Conservation (phyloP, 2,113 vertebrate species). For the Nanorana parkeri region DNA sequence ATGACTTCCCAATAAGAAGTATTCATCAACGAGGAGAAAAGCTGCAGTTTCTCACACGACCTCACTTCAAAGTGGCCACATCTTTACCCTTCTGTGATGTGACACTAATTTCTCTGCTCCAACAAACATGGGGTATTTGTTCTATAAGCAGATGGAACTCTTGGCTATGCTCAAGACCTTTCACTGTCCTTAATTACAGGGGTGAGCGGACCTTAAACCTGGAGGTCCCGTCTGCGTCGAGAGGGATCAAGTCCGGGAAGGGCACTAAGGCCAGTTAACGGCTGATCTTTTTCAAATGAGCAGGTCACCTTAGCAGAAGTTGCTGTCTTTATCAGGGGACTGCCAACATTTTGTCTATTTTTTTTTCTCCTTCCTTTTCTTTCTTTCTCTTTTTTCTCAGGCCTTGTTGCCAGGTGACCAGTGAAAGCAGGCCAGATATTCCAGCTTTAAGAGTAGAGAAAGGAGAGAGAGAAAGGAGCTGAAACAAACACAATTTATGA, state of each 20-base stretch:
- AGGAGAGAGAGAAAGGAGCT: constrained; percentile 64
- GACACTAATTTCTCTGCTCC: constrained; percentile 53
- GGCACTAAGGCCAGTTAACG: constrained; percentile 65
- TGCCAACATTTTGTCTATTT: constrained; percentile 77
- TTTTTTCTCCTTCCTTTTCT: constrained; percentile 68
- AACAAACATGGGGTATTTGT: constrained; percentile 35
- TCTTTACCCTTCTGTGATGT: constrained; percentile 29
- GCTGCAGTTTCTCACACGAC: constrained; percentile 28
- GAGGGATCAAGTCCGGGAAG: not conserved
- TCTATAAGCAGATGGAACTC: constrained; percentile 38
- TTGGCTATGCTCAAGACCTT: not conserved
- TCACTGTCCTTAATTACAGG: constrained; percentile 8
- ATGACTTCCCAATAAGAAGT: not conserved
- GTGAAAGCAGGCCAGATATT: constrained; percentile 91
- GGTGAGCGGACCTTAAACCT: constrained; percentile 38
- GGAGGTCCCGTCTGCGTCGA: not conserved
- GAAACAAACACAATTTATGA: constrained; percentile 69
- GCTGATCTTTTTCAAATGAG: constrained; percentile 67
- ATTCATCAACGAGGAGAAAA: constrained; percentile 7
- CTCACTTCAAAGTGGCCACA: not conserved
- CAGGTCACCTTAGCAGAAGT: constrained; percentile 79
- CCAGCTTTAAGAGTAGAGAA: constrained; percentile 78
- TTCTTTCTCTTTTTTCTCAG: constrained; percentile 72
- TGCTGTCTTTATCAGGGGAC: constrained; percentile 79
- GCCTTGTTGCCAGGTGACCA: constrained; percentile 93